A percentile compares a stretch with the other conserved stretches of the same genome.
Evolutionary conservation across 2,113 vertebrate species (phyloP).

Genomic region (Axis porcinus): DNA sequence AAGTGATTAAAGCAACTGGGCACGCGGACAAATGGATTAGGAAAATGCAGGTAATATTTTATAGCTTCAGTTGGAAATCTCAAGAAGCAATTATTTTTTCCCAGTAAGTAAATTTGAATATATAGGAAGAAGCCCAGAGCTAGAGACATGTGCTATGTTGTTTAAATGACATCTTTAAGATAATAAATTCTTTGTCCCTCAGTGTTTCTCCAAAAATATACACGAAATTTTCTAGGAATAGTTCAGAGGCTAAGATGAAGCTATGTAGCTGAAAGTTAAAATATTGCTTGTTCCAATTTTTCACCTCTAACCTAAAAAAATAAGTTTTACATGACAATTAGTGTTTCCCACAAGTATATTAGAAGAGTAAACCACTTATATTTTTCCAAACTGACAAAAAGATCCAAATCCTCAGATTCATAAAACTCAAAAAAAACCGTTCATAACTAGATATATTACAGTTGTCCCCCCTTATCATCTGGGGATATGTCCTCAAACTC

Average conservation of each 20-base stretch:
- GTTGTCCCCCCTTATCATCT: not conserved
- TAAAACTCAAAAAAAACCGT: not conserved
- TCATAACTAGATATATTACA: not conserved
- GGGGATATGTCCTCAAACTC: not conserved
- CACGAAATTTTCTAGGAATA: not conserved
- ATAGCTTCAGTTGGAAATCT: not conserved
- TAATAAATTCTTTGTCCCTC: not conserved
- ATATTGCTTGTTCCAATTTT: not conserved
- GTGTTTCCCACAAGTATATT: not conserved
- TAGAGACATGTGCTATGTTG: not conserved
- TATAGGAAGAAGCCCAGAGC: not conserved
- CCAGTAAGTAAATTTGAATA: not conserved
- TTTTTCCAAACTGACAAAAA: not conserved
- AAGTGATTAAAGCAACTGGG: not conserved
- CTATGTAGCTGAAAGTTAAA: not conserved
- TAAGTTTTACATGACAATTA: not conserved
- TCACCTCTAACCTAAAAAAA: not conserved
- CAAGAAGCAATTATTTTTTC: not conserved
- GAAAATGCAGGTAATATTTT: not conserved
- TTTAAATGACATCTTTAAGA: not conserved
- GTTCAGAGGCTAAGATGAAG: not conserved
- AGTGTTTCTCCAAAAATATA: not conserved
- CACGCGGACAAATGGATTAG: not conserved
- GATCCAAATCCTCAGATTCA: not conserved
- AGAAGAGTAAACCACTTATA: not conserved